Conservation (phyloP, 2,113 vertebrate species). For the Sterna hirundo region DNA sequence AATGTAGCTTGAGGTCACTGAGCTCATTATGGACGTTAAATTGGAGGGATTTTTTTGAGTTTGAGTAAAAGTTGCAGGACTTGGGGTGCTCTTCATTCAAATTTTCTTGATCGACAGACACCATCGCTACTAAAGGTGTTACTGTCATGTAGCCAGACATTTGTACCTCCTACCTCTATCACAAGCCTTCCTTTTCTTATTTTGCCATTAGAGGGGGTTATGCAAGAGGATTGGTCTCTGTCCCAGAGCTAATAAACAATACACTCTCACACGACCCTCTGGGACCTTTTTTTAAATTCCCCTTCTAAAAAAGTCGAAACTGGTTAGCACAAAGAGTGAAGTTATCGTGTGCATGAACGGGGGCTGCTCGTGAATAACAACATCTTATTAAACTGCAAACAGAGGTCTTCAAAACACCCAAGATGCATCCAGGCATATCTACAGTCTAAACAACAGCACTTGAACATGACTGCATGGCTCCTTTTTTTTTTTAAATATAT, state of each 20-base stretch:
- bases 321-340: background rate
- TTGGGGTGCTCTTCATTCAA: background rate
- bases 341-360: background rate
- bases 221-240: background rate
- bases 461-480: background rate
- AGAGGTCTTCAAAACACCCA: background rate
- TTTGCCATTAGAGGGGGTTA: background rate
- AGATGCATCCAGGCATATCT: background rate
- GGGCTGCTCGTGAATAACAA: accelerated
- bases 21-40: background rate
- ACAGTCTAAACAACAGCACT: background rate
- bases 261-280: no score
- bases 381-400: background rate
- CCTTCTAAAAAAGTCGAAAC: background rate
- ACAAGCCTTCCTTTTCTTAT: background rate
- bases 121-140: background rate
- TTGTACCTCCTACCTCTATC: background rate
- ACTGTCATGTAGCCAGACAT: background rate
- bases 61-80: background rate
- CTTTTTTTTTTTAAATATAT: background rate
- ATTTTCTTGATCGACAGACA: background rate
- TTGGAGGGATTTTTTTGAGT: background rate
- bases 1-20: background rate
- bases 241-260: background rate
- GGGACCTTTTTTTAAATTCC: background rate